Conservation (phyloP, 1,140 invertebrate genomes). For the Brachionus angularis region DNA sequence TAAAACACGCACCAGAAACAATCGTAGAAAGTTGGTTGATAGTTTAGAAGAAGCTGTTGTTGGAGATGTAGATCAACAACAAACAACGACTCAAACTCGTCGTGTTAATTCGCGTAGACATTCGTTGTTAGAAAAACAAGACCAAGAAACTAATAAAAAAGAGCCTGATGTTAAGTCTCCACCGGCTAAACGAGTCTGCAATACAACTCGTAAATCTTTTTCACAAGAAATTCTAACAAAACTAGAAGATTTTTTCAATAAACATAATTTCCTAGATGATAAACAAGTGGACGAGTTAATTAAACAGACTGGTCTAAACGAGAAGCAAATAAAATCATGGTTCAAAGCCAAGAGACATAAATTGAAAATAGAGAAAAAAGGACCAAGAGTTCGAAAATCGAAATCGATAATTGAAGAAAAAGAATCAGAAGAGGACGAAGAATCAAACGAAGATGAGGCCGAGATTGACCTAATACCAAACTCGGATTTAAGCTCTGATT, state of each 20-base stretch:
- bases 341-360: too few species aligned
- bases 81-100: too few species aligned
- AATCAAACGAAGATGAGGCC: background rate
- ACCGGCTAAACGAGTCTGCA: conserved; percentile 3
- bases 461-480: conserved; percentile 2
- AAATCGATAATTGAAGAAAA: conserved; percentile 21
- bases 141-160: background rate
- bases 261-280: background rate
- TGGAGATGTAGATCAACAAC: too few species aligned
- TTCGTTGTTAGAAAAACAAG: background rate
- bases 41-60: too few species aligned
- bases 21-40: too few species aligned
- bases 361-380: background rate
- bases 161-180: background rate
- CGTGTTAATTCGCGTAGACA: background rate
- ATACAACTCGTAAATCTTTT: too few species aligned
- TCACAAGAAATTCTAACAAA: conserved; percentile 5
- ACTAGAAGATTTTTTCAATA: background rate
- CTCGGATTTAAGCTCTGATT: background rate
- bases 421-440: conserved; percentile 8
- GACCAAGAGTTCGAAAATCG: background rate
- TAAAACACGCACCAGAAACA: too few species aligned
- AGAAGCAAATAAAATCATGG: conserved; percentile 23
- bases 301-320: conserved; percentile 14
- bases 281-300: background rate